A percentile compares a stretch with the other conserved stretches of the same genome.
These are phyloP conservation scores for Tethea ocularis DNA, from an alignment of 2,888 invertebrate species.

Conservation along the genomic window DNA sequence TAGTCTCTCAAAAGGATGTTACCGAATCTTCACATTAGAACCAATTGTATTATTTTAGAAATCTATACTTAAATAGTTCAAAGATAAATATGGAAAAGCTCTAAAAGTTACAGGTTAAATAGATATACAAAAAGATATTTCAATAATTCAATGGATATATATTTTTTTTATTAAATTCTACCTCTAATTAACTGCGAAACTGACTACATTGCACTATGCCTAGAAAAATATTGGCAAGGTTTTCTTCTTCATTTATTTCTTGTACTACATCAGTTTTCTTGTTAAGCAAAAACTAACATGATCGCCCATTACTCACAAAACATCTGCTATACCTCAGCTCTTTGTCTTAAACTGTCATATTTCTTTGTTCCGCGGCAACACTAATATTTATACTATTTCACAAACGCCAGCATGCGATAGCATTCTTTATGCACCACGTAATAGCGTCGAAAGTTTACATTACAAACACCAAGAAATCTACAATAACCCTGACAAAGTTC, in stretches of 20 bases:
- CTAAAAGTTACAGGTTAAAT: no score
- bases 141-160: no score
- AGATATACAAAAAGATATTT: no score
- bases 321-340: conserved; percentile 17
- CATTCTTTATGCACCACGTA: background rate
- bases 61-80: no score
- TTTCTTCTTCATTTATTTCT: background rate
- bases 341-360: conserved; percentile 20
- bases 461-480: conserved; percentile 5
- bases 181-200: background rate
- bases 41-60: no score
- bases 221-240: background rate
- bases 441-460: background rate
- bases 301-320: conserved; percentile 11
- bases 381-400: conserved; percentile 13
- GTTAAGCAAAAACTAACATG: conserved; percentile 9
- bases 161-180: background rate
- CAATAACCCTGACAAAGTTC: conserved; percentile 41
- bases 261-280: background rate
- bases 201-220: background rate
- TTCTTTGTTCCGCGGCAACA: conserved; percentile 11
- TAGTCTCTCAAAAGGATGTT: no score
- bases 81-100: no score
- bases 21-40: no score
- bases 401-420: conserved; percentile 2